A percentile compares a stretch with the other conserved stretches of the same genome.
phyloP scores from a whole-genome alignment of 2,113 vertebrate species.

The Falco punctatus region DNA sequence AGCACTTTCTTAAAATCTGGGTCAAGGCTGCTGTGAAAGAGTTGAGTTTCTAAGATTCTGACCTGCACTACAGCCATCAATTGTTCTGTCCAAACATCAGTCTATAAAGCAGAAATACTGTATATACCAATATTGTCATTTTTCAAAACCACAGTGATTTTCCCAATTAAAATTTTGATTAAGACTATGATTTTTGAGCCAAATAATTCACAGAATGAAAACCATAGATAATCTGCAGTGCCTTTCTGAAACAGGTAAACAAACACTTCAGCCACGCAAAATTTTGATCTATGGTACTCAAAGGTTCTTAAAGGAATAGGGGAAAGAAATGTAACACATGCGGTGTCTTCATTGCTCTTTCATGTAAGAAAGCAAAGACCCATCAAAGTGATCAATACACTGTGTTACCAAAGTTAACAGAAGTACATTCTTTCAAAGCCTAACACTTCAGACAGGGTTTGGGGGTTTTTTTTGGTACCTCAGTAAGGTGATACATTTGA shows the following conservation, averaged over 20 bases:
- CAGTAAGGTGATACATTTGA: not conserved
- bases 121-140: accelerated
- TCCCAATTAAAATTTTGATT: not conserved
- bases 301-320: not conserved
- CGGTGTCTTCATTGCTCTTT: too few species aligned
- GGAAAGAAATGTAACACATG: not conserved
- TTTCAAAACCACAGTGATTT: not conserved
- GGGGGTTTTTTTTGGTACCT: not conserved
- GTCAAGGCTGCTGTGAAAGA: not conserved
- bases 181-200: not conserved
- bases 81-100: not conserved
- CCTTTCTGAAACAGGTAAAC: not conserved
- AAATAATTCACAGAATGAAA: not conserved
- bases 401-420: not conserved
- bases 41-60: not conserved
- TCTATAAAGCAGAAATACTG: not conserved
- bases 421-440: not conserved
- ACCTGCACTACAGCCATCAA: not conserved
- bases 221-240: not conserved
- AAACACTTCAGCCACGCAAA: not conserved
- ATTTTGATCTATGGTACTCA: not conserved
- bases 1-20: not conserved
- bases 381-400: not conserved
- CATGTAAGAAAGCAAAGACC: not conserved
- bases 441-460: not conserved